Base-by-base conservation (phyloP, 2,113 vertebrate genomes). In the Carlito syrichta region DNA sequence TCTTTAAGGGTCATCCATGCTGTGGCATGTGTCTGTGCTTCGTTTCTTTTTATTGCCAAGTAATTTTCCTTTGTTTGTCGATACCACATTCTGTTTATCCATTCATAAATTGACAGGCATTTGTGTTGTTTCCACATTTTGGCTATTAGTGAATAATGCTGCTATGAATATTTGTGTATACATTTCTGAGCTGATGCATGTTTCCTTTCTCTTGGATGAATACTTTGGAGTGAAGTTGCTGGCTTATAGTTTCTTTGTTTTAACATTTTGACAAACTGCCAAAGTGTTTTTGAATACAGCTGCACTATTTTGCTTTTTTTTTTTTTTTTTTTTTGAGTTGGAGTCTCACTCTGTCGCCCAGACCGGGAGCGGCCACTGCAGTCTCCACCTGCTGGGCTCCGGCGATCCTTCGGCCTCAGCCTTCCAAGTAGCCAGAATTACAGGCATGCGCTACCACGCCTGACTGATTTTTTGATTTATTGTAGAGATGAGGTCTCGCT, bases 241-340 rank as follows among this genome's bases (percentile, higher is more conserved):
- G 63, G 45, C 63, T 52, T 25, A 89, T 43, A 66, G 11, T 91
- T 82, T 96, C 22, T 94, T 11, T 73, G 52, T 83, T 50, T 84
- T 69, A 85, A 89, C 66, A 62, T 76, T 93, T 84, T 85, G 77
- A 94, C 38, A 17, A 97, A 60, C 63, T 87, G 58, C 54, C 56
- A 32, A n/a, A 68, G 35, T 38, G 12, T 69, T 93, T 91, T 87
- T 52, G 73, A 68, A 50, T 86, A 76, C 4, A 16, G 19, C 30
- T 54, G 23, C 10, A 84, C 40, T 35, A 43, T 95, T 89, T 95
- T 89, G 84, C n/a, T 13, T 87, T 93, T 32, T n/a, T n/a, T n/a
- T n/a, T n/a, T n/a, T n/a, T n/a, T n/a, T n/a, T n/a, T n/a, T n/a
- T n/a, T n/a, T n/a, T n/a, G n/a, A n/a, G n/a, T n/a, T n/a, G n/a